Conservation (phyloP, 2,888 invertebrate species). For the Pyrrhia umbra region DNA sequence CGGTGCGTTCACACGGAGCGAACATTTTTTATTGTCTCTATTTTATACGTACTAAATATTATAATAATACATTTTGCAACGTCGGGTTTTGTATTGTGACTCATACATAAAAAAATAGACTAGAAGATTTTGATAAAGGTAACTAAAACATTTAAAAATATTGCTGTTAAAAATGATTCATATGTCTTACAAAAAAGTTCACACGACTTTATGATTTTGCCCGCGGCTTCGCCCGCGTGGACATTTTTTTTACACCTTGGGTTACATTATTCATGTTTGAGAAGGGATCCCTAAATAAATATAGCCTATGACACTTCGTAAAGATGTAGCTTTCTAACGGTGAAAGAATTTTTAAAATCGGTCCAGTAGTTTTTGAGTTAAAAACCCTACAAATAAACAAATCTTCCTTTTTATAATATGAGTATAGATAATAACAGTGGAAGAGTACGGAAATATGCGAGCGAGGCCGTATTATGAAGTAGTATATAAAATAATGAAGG, state of each 20-base stretch:
- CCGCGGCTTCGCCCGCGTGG: too few relatives aligned
- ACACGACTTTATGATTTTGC: slow-evolving; percentile 9
- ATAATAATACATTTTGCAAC: slow-evolving; percentile 59
- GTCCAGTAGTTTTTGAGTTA: too few relatives aligned
- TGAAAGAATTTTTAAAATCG: too few relatives aligned
- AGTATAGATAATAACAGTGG: background rate
- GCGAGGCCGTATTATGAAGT: slow-evolving; percentile 29
- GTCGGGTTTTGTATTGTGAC: slow-evolving; percentile 59
- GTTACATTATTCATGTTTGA: too few relatives aligned
- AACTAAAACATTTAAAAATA: slow-evolving; percentile 38
- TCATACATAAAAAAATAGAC: slow-evolving; percentile 47
- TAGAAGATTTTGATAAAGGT: slow-evolving; percentile 28
- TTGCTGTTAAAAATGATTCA: slow-evolving; percentile 21
- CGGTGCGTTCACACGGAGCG: slow-evolving; percentile 61
- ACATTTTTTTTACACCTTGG: too few relatives aligned
- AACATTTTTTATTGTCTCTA: slow-evolving; percentile 59
- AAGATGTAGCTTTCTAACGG: too few relatives aligned
- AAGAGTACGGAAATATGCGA: background rate
- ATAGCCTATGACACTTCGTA: too few relatives aligned
- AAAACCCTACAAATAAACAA: too few relatives aligned
- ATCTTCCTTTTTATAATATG: too few relatives aligned
- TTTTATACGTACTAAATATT: slow-evolving; percentile 59
- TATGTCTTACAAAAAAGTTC: slow-evolving; percentile 11
- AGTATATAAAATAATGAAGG: slow-evolving; percentile 39
- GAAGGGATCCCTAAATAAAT: too few relatives aligned